phyloP scores from a whole-genome alignment of 2,113 vertebrate genomes.

The human (Homo sapiens) region GRCh38 chr4:94597501-94598000 shows the following conservation, averaged over 20 bases:
- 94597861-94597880: background rate
- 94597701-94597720: background rate
- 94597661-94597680: background rate
- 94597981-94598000: conserved; percentile 26
- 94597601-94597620: background rate
- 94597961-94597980: background rate
- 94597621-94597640: background rate
- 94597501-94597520: conserved; percentile 7
- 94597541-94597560: background rate
- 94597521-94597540: background rate
- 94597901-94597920: background rate
- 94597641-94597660: background rate
- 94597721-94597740: background rate
- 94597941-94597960: background rate
- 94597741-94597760: background rate
- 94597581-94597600: background rate
- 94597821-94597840: background rate
- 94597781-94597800: background rate
- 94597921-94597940: background rate
- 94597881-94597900: background rate
- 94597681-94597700: background rate
- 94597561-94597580: background rate
- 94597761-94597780: background rate
- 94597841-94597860: background rate
- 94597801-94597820: background rate